Conservation (phyloP, 2,113 vertebrate species). For the Notiomystis cincta region DNA sequence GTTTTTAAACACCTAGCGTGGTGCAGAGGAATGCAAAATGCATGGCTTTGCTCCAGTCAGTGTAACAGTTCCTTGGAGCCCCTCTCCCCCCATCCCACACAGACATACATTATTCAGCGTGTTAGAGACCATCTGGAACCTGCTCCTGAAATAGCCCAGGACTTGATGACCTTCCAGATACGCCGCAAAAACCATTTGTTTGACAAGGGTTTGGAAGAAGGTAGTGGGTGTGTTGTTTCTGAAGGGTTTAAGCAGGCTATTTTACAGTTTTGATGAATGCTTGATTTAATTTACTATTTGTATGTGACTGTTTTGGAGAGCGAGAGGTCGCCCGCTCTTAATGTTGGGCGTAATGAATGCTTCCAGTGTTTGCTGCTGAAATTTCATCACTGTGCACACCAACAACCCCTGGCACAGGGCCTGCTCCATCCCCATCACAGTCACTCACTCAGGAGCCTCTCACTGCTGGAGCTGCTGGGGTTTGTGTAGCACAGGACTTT, state of each 20-base stretch:
- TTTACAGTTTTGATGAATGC: slow-evolving; percentile 36
- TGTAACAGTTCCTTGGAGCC: not conserved
- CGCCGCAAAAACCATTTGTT: not conserved
- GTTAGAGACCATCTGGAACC: slow-evolving; percentile 50
- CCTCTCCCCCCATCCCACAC: not conserved
- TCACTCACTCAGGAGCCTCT: not conserved
- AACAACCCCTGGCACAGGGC: not conserved
- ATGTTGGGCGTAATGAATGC: not conserved
- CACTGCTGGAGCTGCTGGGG: not conserved
- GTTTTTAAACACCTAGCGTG: not conserved
- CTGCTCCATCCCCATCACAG: not conserved
- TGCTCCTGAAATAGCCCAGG: slow-evolving; percentile 56
- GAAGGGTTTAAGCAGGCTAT: slow-evolving; percentile 13
- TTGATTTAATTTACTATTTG: slow-evolving; percentile 37
- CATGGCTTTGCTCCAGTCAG: not conserved
- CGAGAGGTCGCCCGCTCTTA: slow-evolving; percentile 1
- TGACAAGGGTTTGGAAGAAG: slow-evolving; percentile 24
- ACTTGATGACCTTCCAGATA: slow-evolving; percentile 60
- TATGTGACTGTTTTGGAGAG: not conserved
- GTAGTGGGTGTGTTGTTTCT: not conserved
- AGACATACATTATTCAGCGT: slow-evolving; percentile 45
- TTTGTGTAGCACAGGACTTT: not conserved
- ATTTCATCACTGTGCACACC: not conserved
- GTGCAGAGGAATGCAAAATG: not conserved
- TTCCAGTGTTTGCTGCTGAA: not conserved